These are phyloP conservation scores for Trichechus manatus DNA, from an alignment of 2,113 vertebrate species.

Conservation along the genomic window DNA sequence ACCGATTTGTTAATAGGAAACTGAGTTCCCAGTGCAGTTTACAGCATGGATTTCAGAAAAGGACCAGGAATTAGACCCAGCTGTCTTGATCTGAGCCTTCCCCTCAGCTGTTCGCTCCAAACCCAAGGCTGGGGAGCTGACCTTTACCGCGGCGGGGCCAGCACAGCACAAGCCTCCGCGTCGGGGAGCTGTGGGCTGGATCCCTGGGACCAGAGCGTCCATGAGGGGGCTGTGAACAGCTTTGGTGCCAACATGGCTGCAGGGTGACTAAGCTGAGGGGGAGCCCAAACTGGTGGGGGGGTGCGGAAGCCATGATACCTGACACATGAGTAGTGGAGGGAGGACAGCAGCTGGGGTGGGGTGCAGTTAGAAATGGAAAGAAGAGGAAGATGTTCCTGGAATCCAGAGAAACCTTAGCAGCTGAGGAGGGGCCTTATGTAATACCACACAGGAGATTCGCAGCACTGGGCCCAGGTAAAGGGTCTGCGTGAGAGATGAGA, in stretches of 20 bases:
- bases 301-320: rapidly evolving
- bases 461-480: not conserved
- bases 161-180: too few relatives aligned
- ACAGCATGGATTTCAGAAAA: not conserved
- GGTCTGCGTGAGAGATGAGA: not conserved
- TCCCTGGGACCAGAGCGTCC: not conserved
- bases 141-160: rapidly evolving
- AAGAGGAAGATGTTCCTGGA: not conserved
- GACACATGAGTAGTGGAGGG: not conserved
- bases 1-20: not conserved
- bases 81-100: not conserved
- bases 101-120: not conserved
- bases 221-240: not conserved
- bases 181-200: not conserved
- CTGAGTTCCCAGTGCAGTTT: not conserved
- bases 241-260: not conserved
- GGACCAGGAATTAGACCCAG: not conserved
- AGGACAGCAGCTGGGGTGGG: not conserved
- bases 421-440: not conserved
- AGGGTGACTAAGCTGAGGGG: not conserved
- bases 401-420: not conserved
- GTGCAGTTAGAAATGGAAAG: not conserved
- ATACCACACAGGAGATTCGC: too few relatives aligned
- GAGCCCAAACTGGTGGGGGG: not conserved
- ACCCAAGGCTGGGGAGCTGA: not conserved